Percentiles rank a stretch among this genome's conserved stretches.
Conservation (phyloP, 2,888 invertebrate species). For the Papilio gigon region DNA sequence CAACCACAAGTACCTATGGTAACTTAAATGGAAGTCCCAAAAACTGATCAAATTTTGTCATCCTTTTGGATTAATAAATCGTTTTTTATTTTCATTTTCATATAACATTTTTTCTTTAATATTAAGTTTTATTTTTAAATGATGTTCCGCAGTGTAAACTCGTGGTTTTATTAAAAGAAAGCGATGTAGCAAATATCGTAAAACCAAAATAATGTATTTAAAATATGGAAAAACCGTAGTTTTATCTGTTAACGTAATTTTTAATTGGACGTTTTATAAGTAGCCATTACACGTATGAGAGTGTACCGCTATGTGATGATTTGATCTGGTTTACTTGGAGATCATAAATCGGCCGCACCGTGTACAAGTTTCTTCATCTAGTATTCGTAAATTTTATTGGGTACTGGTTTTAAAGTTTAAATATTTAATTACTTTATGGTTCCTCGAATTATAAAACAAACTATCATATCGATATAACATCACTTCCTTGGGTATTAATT, state of each 20-base stretch:
- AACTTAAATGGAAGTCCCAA: no score
- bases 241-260: conserved; percentile 10
- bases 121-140: no score
- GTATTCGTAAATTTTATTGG: conserved; percentile 34
- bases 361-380: conserved; percentile 30
- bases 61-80: no score
- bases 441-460: not conserved
- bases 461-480: not conserved
- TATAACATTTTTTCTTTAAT: no score
- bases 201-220: not conserved
- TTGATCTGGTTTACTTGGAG: conserved; percentile 32
- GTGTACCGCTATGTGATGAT: conserved; percentile 38
- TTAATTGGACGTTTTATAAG: conserved; percentile 5
- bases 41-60: no score
- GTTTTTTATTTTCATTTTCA: no score
- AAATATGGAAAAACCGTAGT: not conserved
- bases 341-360: conserved; percentile 26
- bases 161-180: no score
- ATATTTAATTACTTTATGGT: conserved; percentile 21
- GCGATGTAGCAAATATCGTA: not conserved
- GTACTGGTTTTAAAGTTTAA: conserved; percentile 24
- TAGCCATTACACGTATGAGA: conserved; percentile 9
- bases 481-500: no score
- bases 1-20: no score
- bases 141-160: no score